Conservation (phyloP, 2,888 invertebrate species). For the Sepioteuthis lessoniana region DNA sequence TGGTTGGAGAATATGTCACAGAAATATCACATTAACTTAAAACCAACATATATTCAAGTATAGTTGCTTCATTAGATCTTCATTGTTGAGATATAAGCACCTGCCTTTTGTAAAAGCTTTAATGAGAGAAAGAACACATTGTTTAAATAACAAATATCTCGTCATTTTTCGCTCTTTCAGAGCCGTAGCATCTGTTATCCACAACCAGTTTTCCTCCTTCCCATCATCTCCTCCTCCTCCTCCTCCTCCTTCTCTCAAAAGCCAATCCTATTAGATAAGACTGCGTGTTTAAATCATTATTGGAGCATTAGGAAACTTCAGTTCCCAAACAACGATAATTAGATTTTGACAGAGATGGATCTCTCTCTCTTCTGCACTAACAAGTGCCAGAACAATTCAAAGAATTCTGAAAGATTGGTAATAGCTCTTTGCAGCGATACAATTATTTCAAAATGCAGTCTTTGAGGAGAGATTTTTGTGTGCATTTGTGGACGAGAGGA, state of each 20-base stretch:
- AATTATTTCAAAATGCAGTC: not conserved
- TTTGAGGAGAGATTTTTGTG: not conserved
- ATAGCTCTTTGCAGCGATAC: not conserved
- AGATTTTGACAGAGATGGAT: not conserved
- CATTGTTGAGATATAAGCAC: no score
- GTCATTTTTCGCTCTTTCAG: no score
- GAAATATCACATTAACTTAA: no score
- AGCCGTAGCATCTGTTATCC: not conserved
- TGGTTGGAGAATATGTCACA: no score
- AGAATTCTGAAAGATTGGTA: not conserved
- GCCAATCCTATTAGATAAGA: not conserved
- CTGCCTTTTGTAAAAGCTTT: no score
- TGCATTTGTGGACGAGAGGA: not conserved
- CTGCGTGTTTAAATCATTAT: not conserved
- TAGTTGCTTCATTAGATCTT: no score
- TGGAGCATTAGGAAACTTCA: not conserved
- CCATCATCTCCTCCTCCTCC: no score
- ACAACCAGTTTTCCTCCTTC: not conserved
- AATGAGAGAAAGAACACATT: no score
- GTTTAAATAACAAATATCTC: no score
- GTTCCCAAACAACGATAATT: not conserved
- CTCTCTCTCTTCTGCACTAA: not conserved
- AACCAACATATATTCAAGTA: no score
- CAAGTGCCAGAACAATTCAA: constrained; percentile 33
- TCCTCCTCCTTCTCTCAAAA: not conserved